Conservation (phyloP, 1,140 invertebrate genomes). For the Neomicropteryx cornuta region DNA sequence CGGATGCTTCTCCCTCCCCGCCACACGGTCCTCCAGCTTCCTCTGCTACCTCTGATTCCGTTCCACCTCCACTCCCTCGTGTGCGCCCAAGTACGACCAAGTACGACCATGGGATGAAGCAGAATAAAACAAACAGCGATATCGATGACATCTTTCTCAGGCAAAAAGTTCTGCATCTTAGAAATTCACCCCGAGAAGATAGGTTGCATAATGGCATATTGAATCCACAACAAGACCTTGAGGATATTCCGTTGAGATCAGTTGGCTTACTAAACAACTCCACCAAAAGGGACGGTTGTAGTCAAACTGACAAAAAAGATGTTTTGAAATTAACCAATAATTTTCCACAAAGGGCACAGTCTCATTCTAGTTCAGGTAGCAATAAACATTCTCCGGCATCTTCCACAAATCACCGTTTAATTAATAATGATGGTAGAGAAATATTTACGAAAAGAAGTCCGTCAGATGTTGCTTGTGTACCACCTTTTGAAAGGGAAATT, state of each 20-base stretch:
- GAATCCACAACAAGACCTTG: slow-evolving; percentile 36
- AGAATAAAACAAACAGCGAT: slow-evolving; percentile 16
- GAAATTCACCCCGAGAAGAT: slow-evolving; percentile 31
- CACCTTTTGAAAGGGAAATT: slow-evolving; percentile 60
- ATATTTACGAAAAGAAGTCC: slow-evolving; percentile 35
- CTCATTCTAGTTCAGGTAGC: slow-evolving; percentile 35
- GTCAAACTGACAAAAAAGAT: slow-evolving; percentile 52
- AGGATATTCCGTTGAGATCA: slow-evolving; percentile 35
- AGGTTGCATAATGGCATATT: slow-evolving; percentile 28
- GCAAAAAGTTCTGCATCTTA: slow-evolving; percentile 26
- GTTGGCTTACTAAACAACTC: slow-evolving; percentile 38
- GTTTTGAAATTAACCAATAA: slow-evolving; percentile 22
- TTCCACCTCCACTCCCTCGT: slow-evolving; percentile 18
- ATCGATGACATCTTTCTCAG: slow-evolving; percentile 30
- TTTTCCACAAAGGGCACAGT: slow-evolving; percentile 30
- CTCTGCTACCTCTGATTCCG: slow-evolving; percentile 18
- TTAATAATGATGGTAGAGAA: slow-evolving; percentile 37
- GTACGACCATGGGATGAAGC: slow-evolving; percentile 22
- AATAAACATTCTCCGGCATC: slow-evolving; percentile 33
- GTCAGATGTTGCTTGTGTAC: slow-evolving; percentile 36
- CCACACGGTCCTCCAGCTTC: slow-evolving; percentile 35
- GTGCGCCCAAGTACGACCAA: slow-evolving; percentile 24
- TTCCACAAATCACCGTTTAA: slow-evolving; percentile 31
- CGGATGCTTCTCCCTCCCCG: slow-evolving; percentile 45
- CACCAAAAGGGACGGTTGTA: slow-evolving; percentile 46